Evolutionary conservation across 2,113 vertebrate species (phyloP), one percentile per base, ranked within the genome.

Genomic region (Petrocephalus microphthalmus): DNA sequence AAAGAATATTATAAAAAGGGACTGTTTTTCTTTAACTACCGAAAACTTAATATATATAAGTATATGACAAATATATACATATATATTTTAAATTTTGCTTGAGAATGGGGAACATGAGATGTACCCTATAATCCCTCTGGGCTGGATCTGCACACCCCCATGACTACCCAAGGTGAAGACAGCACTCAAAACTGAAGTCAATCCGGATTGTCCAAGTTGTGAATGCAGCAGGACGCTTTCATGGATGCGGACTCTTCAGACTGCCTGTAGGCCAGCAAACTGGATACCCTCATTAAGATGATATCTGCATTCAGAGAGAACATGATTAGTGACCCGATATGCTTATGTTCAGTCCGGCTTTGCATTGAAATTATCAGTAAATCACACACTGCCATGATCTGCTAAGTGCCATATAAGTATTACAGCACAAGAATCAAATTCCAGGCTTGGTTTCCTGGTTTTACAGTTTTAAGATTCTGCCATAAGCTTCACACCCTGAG

Each of bases 71-170:
- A 88, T 19, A 91, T 86, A 89, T 91, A 91, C 45, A 93, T 92
- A 89, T 92, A 90, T 93, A 93, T 92, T 94, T 94, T 94, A 92
- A 93, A 93, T 91, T 93, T 92, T 94, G 95, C 94, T 95, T 94
- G 92, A 93, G 89, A 92, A 92, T 88, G 85, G 53, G 92, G 90
- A 89, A 91, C 83, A 91, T 92, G 90, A 88, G 88, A 91, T 88
- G 89, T 94, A 92, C 90, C 88, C 88, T 89, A 7, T 78, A 60
- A 47, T 57, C 71, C 90, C 71, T 90, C 22, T 64, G 87, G 89
- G 89, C 91, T 94, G 93, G 94, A 93, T 94, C 89, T 20, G 60
- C 88, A 92, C 90, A 90, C 89, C 89, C 89, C 84, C 78, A 86
- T 10, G 86, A 37, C 33, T 13, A 45, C 51, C 51, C 78, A 49